Evolutionary conservation across 2,888 invertebrate species (phyloP).

Genomic region (Netelia virgata): DNA sequence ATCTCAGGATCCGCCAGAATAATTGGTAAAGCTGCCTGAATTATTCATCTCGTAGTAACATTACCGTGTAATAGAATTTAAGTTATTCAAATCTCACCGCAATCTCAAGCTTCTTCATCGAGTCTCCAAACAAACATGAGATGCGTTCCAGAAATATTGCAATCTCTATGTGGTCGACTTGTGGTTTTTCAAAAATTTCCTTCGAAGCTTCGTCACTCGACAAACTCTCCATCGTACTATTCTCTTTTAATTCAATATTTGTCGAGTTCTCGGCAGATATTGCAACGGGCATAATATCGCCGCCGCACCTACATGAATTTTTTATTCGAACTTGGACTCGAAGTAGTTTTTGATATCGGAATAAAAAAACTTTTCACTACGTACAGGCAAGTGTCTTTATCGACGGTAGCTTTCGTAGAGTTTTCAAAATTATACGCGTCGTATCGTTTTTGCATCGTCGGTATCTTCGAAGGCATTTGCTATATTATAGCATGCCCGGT

Average conservation of each 20-base stretch:
- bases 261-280: not conserved
- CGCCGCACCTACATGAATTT: not conserved
- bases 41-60: not conserved
- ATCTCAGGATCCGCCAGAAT: conserved; percentile 46
- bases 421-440: not conserved
- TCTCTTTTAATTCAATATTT: not conserved
- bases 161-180: conserved; percentile 49
- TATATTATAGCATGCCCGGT: too few relatives aligned
- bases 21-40: conserved; percentile 60
- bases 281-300: not conserved
- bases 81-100: conserved; percentile 36
- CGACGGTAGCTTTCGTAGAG: not conserved
- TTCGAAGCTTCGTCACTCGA: conserved; percentile 44
- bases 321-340: not conserved
- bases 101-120: conserved; percentile 59
- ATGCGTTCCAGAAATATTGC: conserved; percentile 60
- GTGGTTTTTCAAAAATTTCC: conserved; percentile 37
- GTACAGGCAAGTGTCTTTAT: conserved; percentile 42
- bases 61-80: not conserved
- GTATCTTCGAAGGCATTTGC: too few relatives aligned
- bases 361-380: not conserved
- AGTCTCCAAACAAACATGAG: conserved; percentile 42
- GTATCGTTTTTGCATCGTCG: too few relatives aligned
- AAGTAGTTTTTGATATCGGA: not conserved
- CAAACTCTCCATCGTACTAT: not conserved